These are phyloP conservation scores for Oophaga sylvatica DNA, from an alignment of 2,797 vertebrate species.

Conservation along the genomic window DNA sequence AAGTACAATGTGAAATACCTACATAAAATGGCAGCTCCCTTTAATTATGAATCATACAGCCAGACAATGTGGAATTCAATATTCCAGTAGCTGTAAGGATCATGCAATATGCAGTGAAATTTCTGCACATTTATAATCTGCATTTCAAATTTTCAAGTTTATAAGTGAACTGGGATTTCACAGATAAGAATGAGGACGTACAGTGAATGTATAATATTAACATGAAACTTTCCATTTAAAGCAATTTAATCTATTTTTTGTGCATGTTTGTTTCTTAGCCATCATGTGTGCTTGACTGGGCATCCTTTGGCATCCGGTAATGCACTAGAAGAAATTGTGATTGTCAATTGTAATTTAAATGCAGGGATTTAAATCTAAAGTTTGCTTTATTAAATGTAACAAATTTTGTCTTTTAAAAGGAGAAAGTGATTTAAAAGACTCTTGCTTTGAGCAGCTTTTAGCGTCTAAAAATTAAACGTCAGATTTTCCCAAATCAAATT, in stretches of 20 bases:
- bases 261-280: background rate
- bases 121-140: background rate
- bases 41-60: background rate
- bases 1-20: background rate
- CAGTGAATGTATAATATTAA: background rate
- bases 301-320: background rate
- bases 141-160: background rate
- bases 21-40: background rate
- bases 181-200: background rate
- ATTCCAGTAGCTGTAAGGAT: background rate
- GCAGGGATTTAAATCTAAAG: background rate
- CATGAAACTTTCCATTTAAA: background rate
- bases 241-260: background rate
- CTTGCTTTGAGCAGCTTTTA: background rate
- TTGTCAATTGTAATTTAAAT: background rate
- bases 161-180: no score
- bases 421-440: background rate
- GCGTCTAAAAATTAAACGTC: background rate
- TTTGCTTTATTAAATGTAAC: background rate
- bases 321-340: background rate
- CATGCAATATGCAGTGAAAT: background rate
- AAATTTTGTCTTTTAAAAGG: background rate
- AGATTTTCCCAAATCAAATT: slow-evolving; percentile 36
- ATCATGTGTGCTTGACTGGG: background rate
- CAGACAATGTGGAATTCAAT: background rate